Evolutionary conservation across 2,797 vertebrate genomes (phyloP), one percentile per base, ranked within the genome.

Genomic region (Psittacula echo): DNA sequence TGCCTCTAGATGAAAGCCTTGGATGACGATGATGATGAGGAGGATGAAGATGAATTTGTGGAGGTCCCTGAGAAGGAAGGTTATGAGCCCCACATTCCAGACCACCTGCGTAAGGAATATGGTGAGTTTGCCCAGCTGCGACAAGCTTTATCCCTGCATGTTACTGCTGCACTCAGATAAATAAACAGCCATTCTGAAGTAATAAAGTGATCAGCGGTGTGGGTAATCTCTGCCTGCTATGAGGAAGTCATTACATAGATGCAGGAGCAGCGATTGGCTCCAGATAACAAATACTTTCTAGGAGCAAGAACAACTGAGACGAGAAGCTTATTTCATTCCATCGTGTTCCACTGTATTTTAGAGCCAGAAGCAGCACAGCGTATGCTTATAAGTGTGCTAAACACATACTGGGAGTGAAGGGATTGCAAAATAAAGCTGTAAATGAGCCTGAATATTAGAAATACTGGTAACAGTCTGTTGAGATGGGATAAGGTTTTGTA

Each of bases 41-140:
- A 98, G 0, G 98, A 99, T 0, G 98, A 98, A 1, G 98, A 98
- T 20, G 99, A 99, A 70, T 99, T 99, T n/a, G 98, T 98, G 91
- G 98, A 98, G 92, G 99, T 99, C 89, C 99, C 99, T 3, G 99
- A 99, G 95, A 99, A 99, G 96, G 99, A 99, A 84, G 99, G 99
- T 62, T 99, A 98, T 6, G 99, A 99, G 93, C 98, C 98, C 1
- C 95, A 98, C 96, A 98, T 99, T 98, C 99, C 98, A 65, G 98
- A 99, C 87, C 98, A 99, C 97, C 98, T 99, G 64, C 97, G 98
- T 77, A 96, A 97, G 1, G 98, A 99, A 81, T 99, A 98, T 3
- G 99, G 99, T 99, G 96, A 98, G 99, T 98, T 98, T 98, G 93
- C 91, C 96, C 97, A 98, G 97, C 96, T 97, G 96, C 87, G 94